A percentile compares a stretch with the other conserved stretches of the same genome.
phyloP scores from a whole-genome alignment of 2,113 vertebrate species.

The Sitta europaea region DNA sequence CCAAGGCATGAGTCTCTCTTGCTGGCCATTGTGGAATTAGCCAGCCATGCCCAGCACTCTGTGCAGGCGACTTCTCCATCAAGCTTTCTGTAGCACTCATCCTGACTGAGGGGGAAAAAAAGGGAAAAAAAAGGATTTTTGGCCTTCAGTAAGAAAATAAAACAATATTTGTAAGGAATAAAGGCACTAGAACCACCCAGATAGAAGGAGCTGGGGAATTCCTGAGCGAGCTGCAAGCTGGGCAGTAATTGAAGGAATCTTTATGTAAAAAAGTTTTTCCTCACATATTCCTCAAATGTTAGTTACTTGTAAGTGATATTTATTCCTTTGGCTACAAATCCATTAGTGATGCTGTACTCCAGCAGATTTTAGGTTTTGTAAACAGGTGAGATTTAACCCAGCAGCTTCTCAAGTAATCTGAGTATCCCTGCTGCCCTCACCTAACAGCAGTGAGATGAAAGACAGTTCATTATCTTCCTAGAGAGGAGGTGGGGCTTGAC shows the following conservation, averaged over 20 bases:
- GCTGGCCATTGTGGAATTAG: neutral
- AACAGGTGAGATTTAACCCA: neutral
- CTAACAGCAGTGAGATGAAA: neutral
- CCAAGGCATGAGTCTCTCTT: neutral
- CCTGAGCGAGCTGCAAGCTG: neutral
- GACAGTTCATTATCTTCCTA: neutral
- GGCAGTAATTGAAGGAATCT: neutral
- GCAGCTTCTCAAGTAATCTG: neutral
- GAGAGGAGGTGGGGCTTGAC: neutral
- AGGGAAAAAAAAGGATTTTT: neutral
- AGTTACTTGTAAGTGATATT: neutral
- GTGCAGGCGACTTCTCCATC: neutral
- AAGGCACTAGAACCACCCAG: neutral
- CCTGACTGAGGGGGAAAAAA: neutral
- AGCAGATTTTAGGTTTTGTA: neutral
- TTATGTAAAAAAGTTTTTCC: neutral
- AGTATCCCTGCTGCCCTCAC: neutral
- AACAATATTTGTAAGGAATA: neutral
- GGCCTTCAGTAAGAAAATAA: neutral
- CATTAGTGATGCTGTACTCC: neutral
- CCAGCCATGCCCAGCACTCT: neutral
- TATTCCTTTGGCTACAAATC: fast-evolving
- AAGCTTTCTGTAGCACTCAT: neutral
- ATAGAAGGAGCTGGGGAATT: neutral
- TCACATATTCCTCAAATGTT: neutral